phyloP scores from a whole-genome alignment of 2,888 invertebrate species.

The Phengaris alcon region DNA sequence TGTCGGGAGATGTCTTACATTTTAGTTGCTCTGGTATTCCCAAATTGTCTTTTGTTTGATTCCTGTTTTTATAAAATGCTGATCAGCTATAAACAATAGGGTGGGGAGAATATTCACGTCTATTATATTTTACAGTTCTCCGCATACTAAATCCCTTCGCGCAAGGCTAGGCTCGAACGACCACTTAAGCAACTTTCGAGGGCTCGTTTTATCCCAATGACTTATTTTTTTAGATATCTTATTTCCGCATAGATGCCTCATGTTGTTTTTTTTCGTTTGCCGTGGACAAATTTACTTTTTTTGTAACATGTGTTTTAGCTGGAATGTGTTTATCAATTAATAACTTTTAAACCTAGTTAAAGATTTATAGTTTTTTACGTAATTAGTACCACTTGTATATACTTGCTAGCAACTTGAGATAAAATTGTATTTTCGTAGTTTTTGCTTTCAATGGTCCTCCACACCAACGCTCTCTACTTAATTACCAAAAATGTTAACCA shows the following conservation, averaged over 20 bases:
- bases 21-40: not conserved
- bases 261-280: not conserved
- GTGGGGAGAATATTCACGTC: not conserved
- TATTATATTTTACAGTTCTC: constrained; percentile 12
- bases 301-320: not conserved
- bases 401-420: constrained; percentile 2
- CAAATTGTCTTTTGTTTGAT: not conserved
- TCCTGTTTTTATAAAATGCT: not conserved
- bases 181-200: constrained; percentile 20
- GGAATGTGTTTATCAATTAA: not conserved
- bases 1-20: too few species aligned
- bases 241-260: not conserved
- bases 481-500: constrained; percentile 9
- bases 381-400: constrained; percentile 3
- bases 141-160: constrained; percentile 15
- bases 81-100: not conserved
- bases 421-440: constrained; percentile 17
- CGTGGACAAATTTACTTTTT: not conserved
- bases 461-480: constrained; percentile 10
- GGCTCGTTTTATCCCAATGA: constrained; percentile 14
- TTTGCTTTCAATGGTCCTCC: constrained; percentile 11
- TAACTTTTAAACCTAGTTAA: not conserved
- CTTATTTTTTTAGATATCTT: not conserved
- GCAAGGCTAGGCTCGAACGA: constrained; percentile 16
- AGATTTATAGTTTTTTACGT: not conserved